Base-by-base conservation (phyloP, 2,113 vertebrate genomes). In the Poecilia latipinna region DNA sequence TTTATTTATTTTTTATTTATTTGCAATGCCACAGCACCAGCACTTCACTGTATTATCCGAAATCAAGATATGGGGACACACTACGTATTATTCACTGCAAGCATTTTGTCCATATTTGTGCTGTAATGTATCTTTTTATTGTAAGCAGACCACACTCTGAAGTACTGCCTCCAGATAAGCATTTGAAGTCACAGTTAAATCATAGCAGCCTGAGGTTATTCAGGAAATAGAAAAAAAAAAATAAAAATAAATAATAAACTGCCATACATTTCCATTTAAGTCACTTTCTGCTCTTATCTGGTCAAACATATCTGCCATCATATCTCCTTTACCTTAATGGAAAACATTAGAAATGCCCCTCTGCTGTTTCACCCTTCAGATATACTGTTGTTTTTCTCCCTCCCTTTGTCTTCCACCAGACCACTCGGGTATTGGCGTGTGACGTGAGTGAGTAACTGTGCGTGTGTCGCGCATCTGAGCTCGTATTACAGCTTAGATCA, bases 291-390 rank as follows among this genome's bases (percentile, higher is more conserved):
- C 84, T 82, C 80, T 90, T 91, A 91, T 87, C 84, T 86, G 79
- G 51, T 87, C 78, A 74, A 85, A 80, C 81, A 90, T 88, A 77
- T 63, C 61, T 70, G 64, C 74, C 83, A 82, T 89, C 88, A 73
- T 75, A 82, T 91, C 83, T 87, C 82, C 3, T 72, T 86, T 89
- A 79, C 87, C 84, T 89, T 88, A 90, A 91, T 90, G 87, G 90
- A 86, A 85, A 89, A 84, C 88, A 90, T 64, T 83, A 82, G 72
- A 88, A 85, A 89, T 88, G 79, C 75, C 82, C 85, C 89, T 90
- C 87, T 91, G 80, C 84, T 83, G 89, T 88, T 83, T 74, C 88
- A 75, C 57, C 79, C 57, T 67, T 79, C 65, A 91, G 88, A 85
- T 88, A 84, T 65, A 75, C 76, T 80, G 80, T 79, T 82, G 75